Evolutionary conservation across 2,113 vertebrate species (phyloP).

Genomic region (Sinosuthora webbiana): DNA sequence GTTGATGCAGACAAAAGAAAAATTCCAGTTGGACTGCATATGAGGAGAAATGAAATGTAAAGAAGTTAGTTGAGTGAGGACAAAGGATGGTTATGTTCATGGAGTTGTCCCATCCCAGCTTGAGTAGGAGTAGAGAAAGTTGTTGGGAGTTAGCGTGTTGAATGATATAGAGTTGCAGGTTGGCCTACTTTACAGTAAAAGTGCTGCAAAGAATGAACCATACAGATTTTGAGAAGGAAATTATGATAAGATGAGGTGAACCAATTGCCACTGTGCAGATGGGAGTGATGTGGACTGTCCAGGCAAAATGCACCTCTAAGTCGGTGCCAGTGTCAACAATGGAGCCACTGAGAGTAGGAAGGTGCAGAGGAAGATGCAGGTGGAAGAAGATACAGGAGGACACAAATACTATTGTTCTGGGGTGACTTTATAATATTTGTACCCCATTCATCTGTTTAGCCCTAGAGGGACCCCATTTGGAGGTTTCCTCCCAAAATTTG

Average conservation of each 20-base stretch:
- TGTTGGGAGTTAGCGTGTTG: background rate
- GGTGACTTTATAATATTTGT: background rate
- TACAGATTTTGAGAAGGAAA: background rate
- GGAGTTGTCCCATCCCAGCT: background rate
- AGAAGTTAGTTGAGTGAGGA: background rate
- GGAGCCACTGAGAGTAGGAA: background rate
- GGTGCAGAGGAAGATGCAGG: background rate
- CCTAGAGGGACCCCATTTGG: background rate
- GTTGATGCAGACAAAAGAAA: background rate
- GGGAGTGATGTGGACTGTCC: background rate
- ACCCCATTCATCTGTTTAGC: background rate
- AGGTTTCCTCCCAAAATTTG: background rate
- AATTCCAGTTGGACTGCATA: background rate
- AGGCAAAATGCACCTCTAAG: background rate
- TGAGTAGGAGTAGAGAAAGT: background rate
- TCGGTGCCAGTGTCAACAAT: background rate
- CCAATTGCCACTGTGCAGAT: background rate
- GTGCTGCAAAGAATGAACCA: background rate
- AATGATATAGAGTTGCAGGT: background rate
- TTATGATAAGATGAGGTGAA: background rate
- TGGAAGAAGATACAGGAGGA: background rate
- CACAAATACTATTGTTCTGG: background rate
- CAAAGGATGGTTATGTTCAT: background rate
- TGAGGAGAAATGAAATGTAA: background rate
- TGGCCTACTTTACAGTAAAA: background rate